phyloP scores from a whole-genome alignment of 2,113 vertebrate species.

The Dipodomys spectabilis region DNA sequence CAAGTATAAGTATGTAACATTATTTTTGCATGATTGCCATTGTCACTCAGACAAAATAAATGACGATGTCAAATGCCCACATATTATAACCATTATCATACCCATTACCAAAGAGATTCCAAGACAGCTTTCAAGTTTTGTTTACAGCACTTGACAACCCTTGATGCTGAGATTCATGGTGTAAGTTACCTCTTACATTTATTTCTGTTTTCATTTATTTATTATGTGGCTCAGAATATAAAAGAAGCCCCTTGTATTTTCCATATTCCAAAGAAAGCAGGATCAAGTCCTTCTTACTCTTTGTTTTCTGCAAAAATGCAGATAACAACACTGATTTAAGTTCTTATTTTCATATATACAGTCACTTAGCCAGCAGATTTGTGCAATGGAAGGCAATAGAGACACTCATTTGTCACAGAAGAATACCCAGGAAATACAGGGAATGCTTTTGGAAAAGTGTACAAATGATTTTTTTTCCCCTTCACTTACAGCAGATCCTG shows the following conservation, averaged over 20 bases:
- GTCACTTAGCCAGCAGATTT: neutral
- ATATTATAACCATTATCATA: neutral
- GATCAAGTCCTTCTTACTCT: neutral
- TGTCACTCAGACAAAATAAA: neutral
- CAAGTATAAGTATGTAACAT: neutral
- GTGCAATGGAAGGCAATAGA: neutral
- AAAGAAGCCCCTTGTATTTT: neutral
- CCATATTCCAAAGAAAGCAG: neutral
- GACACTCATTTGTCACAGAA: neutral
- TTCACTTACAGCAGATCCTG: neutral
- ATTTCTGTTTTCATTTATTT: neutral
- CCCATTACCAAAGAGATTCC: neutral
- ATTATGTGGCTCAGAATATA: neutral
- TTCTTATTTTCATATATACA: neutral
- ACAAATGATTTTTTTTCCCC: too few species aligned
- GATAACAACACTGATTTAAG: too few species aligned
- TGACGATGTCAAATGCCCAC: neutral
- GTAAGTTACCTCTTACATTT: too few species aligned
- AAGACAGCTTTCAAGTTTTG: neutral
- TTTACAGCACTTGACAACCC: neutral
- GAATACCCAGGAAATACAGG: neutral
- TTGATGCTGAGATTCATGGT: neutral
- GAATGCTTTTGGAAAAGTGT: neutral
- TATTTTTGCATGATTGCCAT: neutral
- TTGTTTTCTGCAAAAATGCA: neutral